Evolutionary conservation across 2,797 vertebrate species (phyloP), one percentile per base, ranked within the genome.

Genomic region (Trichosurus vulpecula): DNA sequence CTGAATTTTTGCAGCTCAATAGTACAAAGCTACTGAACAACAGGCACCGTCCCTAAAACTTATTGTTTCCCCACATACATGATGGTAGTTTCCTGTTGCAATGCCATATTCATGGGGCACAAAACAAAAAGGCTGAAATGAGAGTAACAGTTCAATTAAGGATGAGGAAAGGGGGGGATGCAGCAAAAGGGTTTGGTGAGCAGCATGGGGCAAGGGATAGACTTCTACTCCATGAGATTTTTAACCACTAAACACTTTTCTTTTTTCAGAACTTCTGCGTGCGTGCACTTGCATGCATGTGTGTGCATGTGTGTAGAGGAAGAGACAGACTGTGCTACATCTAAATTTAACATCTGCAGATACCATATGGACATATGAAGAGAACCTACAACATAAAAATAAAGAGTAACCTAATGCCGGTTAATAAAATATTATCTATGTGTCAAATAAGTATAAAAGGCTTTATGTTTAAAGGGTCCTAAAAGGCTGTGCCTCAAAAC

Each of bases 1-100:
- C 95, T 97, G 96, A 97, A 98, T 98, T 98, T 98, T 98, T 96
- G 19, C 96, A 98, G 97, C 4, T 90, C 95, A 98, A 97, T 41
- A 96, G 92, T 90, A 97, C 57, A 95, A 98, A 97, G 95, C 97
- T 98, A 98, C 97, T 97, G 97, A 98, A 97, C 92, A 97, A 66
- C 91, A 95, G 31, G 96, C 96, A 95, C 96, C 90, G 97, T 94
- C 93, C 95, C 96, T 97, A 95, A 97, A 98, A 97, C 91, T 96
- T 95, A 94, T 93, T 93, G 90, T 97, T 96, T 47, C 91, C 95
- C 92, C 95, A 95, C 9, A 92, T 61, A 41, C 52, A 93, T 54
- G 93, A 95, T 93, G 94, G 25, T 0, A 91, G 90, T 92, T 94
- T 54, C 91, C 29, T 1, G 93, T 90, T 12, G 6, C 3, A 12